A percentile compares a stretch with the other conserved stretches of the same genome.
Evolutionary conservation across 2,888 invertebrate species (phyloP).

Genomic region (Mesoligia furuncula): DNA sequence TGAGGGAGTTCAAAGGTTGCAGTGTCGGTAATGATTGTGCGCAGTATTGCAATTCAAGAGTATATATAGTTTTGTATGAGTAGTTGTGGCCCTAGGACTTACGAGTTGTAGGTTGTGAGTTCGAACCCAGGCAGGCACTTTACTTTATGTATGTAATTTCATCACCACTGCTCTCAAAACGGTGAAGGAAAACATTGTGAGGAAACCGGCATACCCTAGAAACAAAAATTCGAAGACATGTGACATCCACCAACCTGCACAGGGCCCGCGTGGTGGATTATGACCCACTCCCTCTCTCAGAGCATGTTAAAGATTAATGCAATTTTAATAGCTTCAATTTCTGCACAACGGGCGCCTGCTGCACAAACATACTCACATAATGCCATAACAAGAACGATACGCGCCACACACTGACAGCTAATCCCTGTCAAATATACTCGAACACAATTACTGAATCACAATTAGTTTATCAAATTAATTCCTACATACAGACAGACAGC

Average conservation of each 20-base stretch:
- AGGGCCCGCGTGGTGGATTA: too few species aligned
- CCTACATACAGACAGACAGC: conserved; percentile 32
- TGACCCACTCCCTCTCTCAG: too few species aligned
- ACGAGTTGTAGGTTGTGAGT: too few species aligned
- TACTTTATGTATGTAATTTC: too few species aligned
- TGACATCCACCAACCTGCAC: too few species aligned
- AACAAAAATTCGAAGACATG: too few species aligned
- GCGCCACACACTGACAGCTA: conserved; percentile 25
- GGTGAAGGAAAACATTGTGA: too few species aligned
- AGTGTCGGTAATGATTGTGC: background rate
- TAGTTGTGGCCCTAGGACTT: too few species aligned
- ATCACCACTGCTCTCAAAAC: too few species aligned
- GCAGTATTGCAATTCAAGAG: background rate
- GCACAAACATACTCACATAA: conserved; percentile 8
- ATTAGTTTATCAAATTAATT: conserved; percentile 61
- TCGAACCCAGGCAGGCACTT: too few species aligned
- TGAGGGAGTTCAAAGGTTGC: conserved; percentile 6
- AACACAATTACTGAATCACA: conserved; percentile 53
- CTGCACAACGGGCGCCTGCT: background rate
- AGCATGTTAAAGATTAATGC: background rate
- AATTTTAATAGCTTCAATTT: conserved; percentile 38
- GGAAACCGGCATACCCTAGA: too few species aligned
- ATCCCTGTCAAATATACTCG: conserved; percentile 54
- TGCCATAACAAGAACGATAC: conserved; percentile 26
- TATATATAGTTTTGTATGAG: background rate